Evolutionary conservation across 2,888 invertebrate genomes (phyloP).

Genomic region (Achlya flavicornis): DNA sequence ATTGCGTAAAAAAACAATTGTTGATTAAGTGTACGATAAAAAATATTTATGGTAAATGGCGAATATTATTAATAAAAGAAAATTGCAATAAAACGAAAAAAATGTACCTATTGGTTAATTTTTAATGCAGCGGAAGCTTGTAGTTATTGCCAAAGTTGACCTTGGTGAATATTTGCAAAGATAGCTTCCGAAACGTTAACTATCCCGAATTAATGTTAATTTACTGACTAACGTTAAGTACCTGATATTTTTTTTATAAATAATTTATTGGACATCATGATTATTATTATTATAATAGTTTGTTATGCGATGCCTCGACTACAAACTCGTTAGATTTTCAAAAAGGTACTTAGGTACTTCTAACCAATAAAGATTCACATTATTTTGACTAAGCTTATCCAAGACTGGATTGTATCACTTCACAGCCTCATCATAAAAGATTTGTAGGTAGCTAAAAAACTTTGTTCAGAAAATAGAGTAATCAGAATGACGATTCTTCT

Average conservation of each 20-base stretch:
- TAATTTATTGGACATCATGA: neutral
- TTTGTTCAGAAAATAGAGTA: too few species aligned
- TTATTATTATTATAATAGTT: neutral
- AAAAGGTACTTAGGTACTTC: too few species aligned
- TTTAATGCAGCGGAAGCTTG: neutral
- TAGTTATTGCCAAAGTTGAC: neutral
- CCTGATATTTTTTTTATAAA: neutral
- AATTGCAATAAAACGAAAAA: neutral
- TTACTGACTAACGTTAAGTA: conserved; percentile 7
- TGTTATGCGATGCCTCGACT: conserved; percentile 6
- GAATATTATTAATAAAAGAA: conserved; percentile 6
- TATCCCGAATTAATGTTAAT: neutral
- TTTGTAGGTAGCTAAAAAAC: too few species aligned
- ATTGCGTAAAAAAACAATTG: conserved; percentile 20
- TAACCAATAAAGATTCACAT: neutral
- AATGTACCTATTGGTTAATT: neutral
- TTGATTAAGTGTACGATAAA: conserved; percentile 21
- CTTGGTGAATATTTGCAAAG: neutral
- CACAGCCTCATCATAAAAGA: too few species aligned
- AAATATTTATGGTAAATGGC: conserved; percentile 18
- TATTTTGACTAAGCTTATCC: neutral
- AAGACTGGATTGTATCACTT: neutral
- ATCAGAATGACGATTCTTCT: too few species aligned
- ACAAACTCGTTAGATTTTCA: conserved; percentile 1
- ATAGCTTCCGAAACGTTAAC: neutral